A percentile compares a stretch with the other conserved stretches of the same genome.
Evolutionary conservation across 2,113 vertebrate species (phyloP).

Genomic region (Halcyon senegalensis): DNA sequence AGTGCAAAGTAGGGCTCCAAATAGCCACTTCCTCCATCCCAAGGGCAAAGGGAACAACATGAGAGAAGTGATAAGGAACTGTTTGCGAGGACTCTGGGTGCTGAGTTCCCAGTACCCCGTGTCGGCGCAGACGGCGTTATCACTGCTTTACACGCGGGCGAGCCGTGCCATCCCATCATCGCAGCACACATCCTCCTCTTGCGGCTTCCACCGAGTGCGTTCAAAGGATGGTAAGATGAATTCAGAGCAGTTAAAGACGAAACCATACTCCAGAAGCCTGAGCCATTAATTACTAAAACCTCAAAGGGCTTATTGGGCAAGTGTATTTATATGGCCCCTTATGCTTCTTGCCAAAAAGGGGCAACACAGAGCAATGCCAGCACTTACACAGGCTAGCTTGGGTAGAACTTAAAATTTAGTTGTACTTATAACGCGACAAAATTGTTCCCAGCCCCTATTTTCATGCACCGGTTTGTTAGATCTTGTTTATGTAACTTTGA

Average conservation of each 20-base stretch:
- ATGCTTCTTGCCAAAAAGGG: background rate
- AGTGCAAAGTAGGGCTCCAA: background rate
- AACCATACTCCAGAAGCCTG: background rate
- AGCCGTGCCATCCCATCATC: rapidly evolving
- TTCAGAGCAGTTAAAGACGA: background rate
- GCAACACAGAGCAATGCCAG: background rate
- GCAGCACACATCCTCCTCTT: background rate
- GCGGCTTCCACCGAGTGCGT: background rate
- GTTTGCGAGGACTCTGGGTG: background rate
- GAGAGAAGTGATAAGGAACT: background rate
- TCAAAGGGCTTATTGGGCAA: background rate
- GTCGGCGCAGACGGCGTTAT: rapidly evolving
- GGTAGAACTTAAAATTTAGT: background rate
- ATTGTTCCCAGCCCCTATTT: background rate
- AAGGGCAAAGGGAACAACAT: background rate
- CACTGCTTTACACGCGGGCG: rapidly evolving
- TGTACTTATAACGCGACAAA: background rate
- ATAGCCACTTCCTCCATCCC: background rate
- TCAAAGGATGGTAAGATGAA: background rate
- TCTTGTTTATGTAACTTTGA: background rate
- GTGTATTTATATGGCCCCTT: background rate
- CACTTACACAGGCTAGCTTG: background rate
- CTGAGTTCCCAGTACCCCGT: background rate
- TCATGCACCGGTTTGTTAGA: background rate
- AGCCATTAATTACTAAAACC: background rate